Evolutionary conservation across 2,113 vertebrate species (phyloP), one percentile per base, ranked within the genome.

Genomic region (Chaetops frenatus): DNA sequence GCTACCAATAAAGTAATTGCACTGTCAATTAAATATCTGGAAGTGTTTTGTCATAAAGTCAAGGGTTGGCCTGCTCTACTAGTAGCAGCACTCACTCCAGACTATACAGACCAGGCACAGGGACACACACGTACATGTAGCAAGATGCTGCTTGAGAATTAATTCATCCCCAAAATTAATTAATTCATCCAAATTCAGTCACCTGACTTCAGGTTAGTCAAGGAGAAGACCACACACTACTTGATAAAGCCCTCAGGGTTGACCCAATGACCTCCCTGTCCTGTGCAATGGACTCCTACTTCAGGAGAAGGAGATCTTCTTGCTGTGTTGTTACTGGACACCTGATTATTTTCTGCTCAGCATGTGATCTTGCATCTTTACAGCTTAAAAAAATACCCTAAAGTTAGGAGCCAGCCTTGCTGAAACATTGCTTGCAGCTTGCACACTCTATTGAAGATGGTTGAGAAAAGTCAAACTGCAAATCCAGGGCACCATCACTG

Each of bases 101-200:
- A 14, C 28, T 12, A 22, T 44, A 44, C 31, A 60, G 45, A 38
- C 45, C 40, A 25, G 45, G n/a, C 36, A 58, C 45, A 25, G 72
- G 25, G 40, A 38, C 8, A 29, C 11, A 36, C 0, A 1, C 1
- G 2, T 11, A 45, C 4, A 3, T 17, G 19, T 15, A 18, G 40
- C 6, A 9, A 40, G 35, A 25, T 54, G n/a, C 42, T 65, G 15
- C 18, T 73, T 69, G 36, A 36, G 35, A 77, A 62, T 48, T 11
- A 48, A 53, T 45, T 69, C 0, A 12, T 54, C 60, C 31, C 33
- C 40, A 14, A 15, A 31, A 60, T 33, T 21, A 67, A 81, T 72
- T 25, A 45, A 23, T 16, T 56, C 11, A 48, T 57, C 25, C 70
- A 47, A 48, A 25, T 27, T 85, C 50, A 36, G 15, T 31, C 47